Evolutionary conservation across 2,113 vertebrate genomes (phyloP).

Genomic region (Gobius niger): DNA sequence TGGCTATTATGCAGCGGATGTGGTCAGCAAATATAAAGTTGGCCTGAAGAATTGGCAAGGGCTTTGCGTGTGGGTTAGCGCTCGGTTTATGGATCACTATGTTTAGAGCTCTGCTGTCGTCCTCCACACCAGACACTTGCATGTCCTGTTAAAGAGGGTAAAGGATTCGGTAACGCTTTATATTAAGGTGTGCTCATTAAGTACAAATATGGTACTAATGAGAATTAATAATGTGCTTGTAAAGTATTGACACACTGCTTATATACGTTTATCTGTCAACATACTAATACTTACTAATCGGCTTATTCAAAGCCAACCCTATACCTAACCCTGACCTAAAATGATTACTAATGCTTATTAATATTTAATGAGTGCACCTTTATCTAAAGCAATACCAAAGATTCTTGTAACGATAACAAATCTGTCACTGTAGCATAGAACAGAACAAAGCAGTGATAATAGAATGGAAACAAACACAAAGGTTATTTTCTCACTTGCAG

Average conservation of each 20-base stretch:
- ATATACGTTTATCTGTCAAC: too few relatives aligned
- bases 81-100: constrained; percentile 96
- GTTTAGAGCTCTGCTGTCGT: constrained; percentile 93
- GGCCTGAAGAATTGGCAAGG: constrained; percentile 97
- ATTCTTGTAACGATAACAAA: neutral
- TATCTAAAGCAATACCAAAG: too few relatives aligned
- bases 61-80: constrained; percentile 94
- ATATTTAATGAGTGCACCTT: too few relatives aligned
- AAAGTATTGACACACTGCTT: too few relatives aligned
- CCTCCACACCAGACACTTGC: constrained; percentile 97
- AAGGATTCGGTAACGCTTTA: too few relatives aligned
- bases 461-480: neutral
- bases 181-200: too few relatives aligned
- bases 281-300: too few relatives aligned
- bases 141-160: constrained; percentile 92
- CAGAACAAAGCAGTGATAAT: neutral
- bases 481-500: constrained; percentile 79
- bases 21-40: constrained; percentile 96
- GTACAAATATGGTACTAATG: too few relatives aligned
- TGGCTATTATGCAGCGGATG: constrained; percentile 98
- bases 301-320: too few relatives aligned
- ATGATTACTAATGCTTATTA: too few relatives aligned
- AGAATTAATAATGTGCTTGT: too few relatives aligned
- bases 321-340: too few relatives aligned
- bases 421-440: neutral